phyloP scores from a whole-genome alignment of 2,113 vertebrate species.

The Rhinolophus sinicus region DNA sequence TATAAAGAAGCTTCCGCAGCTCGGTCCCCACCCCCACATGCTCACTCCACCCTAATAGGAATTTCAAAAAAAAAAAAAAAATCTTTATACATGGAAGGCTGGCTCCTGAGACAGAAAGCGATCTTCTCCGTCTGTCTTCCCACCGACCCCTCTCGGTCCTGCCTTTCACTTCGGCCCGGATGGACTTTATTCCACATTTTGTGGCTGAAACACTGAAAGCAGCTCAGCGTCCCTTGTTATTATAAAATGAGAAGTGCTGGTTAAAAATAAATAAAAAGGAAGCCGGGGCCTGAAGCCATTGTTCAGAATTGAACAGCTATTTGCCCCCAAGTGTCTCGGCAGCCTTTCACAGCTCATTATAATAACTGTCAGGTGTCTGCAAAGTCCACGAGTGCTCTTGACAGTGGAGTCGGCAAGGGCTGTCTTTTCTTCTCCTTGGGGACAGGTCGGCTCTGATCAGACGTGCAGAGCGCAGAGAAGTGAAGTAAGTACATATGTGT shows the following conservation, averaged over 20 bases:
- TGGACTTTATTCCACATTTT: conserved; percentile 61
- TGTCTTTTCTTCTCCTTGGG: conserved; percentile 86
- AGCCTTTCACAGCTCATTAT: conserved; percentile 87
- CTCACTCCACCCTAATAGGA: conserved; percentile 80
- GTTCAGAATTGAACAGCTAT: conserved; percentile 85
- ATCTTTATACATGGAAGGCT: conserved; percentile 74
- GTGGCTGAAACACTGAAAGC: background rate
- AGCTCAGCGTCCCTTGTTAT: background rate
- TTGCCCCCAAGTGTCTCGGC: conserved; percentile 86
- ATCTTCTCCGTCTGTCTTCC: conserved; percentile 56
- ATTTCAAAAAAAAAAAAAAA: conserved; percentile 65
- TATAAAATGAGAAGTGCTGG: conserved; percentile 75
- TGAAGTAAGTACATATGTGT: conserved; percentile 78
- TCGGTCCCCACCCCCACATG: conserved; percentile 78
- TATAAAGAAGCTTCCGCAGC: conserved; percentile 64
- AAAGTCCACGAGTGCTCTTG: conserved; percentile 84
- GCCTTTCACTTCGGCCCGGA: conserved; percentile 18
- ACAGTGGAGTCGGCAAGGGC: conserved; percentile 90
- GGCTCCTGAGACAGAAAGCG: conserved; percentile 72
- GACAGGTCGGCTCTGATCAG: conserved; percentile 83
- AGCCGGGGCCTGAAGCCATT: conserved; percentile 85
- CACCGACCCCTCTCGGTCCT: conserved; percentile 59
- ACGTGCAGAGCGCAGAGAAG: conserved; percentile 79
- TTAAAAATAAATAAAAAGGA: conserved; percentile 74
- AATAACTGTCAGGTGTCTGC: conserved; percentile 92